A percentile compares a stretch with the other conserved stretches of the same genome.
Conservation (phyloP, 1,140 invertebrate genomes). For the Zophobas morio region DNA sequence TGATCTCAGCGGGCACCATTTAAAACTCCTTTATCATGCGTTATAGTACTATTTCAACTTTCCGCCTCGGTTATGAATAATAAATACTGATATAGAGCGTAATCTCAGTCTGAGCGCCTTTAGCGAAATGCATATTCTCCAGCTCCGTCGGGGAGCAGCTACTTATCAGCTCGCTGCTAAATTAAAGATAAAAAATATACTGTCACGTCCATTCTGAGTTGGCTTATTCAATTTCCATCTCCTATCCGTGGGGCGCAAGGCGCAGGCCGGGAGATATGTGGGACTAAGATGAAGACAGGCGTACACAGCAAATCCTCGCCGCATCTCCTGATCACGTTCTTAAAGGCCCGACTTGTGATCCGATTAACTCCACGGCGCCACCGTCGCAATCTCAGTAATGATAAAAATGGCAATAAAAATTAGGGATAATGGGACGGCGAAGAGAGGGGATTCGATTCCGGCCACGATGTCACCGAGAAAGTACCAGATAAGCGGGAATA, state of each 20-base stretch:
- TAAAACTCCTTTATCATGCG: conserved; percentile 64
- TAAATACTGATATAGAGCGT: conserved; percentile 66
- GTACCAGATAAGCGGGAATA: conserved; percentile 57
- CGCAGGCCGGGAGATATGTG: conserved; percentile 57
- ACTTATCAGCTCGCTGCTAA: conserved; percentile 66
- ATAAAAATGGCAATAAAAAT: conserved; percentile 68
- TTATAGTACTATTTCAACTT: conserved; percentile 66
- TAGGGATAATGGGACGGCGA: conserved; percentile 63
- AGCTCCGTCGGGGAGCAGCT: conserved; percentile 57
- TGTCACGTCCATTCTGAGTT: conserved; percentile 65
- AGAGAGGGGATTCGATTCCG: conserved; percentile 50
- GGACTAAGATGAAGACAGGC: conserved; percentile 59
- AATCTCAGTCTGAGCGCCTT: conserved; percentile 61
- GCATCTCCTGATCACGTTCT: conserved; percentile 65
- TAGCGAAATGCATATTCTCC: conserved; percentile 63
- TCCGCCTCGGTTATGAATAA: conserved; percentile 65
- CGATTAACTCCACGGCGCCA: conserved; percentile 64
- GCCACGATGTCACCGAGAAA: conserved; percentile 55
- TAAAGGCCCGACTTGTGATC: conserved; percentile 64
- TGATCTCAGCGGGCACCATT: conserved; percentile 63
- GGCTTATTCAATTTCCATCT: conserved; percentile 67
- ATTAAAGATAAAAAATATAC: conserved; percentile 68
- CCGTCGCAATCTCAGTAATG: conserved; percentile 66
- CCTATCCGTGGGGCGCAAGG: conserved; percentile 45
- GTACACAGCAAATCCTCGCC: conserved; percentile 62